Percentiles rank a stretch among this genome's conserved stretches.
Evolutionary conservation across 2,797 vertebrate species (phyloP).

Genomic region (Eremophila alpestris): DNA sequence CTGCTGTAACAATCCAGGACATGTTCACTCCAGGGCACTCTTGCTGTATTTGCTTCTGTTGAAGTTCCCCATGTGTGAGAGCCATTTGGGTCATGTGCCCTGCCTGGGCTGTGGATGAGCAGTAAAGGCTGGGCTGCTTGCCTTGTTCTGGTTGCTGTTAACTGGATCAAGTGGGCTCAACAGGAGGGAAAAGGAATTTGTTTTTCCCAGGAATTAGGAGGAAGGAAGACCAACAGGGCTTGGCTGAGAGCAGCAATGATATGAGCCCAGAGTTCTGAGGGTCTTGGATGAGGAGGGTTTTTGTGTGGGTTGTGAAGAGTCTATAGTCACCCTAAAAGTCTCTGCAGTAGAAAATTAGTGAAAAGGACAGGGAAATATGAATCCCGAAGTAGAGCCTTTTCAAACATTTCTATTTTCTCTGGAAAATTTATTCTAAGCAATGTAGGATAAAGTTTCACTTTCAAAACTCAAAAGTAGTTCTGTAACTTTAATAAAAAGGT

Average conservation of each 20-base stretch:
- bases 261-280: background rate
- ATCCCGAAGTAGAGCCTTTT: background rate
- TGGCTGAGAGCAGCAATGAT: background rate
- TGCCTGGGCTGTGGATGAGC: background rate
- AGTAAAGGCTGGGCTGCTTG: background rate
- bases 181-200: background rate
- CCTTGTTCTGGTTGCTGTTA: background rate
- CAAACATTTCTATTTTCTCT: background rate
- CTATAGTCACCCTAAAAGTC: background rate
- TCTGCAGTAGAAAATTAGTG: background rate
- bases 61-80: background rate
- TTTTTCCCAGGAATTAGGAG: background rate
- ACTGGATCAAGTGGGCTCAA: background rate
- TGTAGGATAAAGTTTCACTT: background rate
- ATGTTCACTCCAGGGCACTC: background rate
- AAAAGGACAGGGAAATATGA: background rate
- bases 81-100: background rate
- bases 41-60: background rate
- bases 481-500: background rate
- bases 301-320: background rate
- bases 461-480: background rate
- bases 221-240: background rate
- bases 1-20: background rate
- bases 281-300: background rate
- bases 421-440: background rate